A percentile compares a stretch with the other conserved stretches of the same genome.
phyloP scores from a whole-genome alignment of 2,888 invertebrate species.

The Aleiodes alternator region DNA sequence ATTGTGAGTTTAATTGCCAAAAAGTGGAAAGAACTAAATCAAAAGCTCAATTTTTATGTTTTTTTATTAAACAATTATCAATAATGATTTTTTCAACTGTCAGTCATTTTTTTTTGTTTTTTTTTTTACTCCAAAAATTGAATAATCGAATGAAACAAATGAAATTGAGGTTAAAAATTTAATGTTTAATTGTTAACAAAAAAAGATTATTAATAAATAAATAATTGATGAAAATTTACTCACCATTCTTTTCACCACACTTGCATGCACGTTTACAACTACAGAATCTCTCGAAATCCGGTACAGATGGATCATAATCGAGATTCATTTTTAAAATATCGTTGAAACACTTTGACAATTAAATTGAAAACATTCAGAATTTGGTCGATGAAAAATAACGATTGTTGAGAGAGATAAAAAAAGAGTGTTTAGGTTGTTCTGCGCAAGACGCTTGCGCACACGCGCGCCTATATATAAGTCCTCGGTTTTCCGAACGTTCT shows the following conservation, averaged over 20 bases:
- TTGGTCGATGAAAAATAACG: neutral
- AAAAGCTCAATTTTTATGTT: no score
- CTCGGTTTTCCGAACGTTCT: constrained; percentile 1
- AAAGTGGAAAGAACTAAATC: no score
- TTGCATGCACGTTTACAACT: neutral
- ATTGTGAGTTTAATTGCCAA: no score
- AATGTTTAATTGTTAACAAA: neutral
- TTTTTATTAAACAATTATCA: no score
- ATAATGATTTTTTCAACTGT: no score
- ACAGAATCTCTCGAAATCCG: constrained; percentile 14
- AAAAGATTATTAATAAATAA: neutral
- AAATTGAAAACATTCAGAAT: neutral
- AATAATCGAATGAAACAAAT: neutral
- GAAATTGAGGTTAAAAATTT: neutral
- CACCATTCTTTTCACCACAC: constrained; percentile 8
- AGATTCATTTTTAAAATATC: constrained; percentile 6
- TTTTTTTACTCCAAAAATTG: neutral
- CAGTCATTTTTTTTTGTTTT: no score
- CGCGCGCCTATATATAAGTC: neutral
- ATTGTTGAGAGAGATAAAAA: neutral
- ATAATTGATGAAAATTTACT: neutral
- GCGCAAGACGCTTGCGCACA: neutral
- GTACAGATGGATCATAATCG: constrained; percentile 5
- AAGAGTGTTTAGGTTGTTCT: neutral
- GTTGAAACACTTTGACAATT: neutral